A percentile compares a stretch with the other conserved stretches of the same genome.
phyloP scores from a whole-genome alignment of 2,113 vertebrate species.

The Salvelinus fontinalis region DNA sequence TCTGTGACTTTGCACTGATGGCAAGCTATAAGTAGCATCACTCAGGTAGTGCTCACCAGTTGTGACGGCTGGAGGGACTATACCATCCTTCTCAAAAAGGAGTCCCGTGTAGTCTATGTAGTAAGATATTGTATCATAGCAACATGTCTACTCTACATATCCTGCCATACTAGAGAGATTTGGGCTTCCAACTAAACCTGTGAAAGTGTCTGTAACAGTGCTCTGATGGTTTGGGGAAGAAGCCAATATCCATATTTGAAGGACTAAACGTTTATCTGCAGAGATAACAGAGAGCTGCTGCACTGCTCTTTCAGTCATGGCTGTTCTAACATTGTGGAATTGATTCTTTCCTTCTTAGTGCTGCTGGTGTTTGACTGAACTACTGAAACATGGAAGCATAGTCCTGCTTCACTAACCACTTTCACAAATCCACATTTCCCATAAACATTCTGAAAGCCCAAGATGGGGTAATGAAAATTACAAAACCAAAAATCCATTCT shows the following conservation, averaged over 20 bases:
- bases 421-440: background rate
- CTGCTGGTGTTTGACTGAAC: background rate
- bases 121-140: too few species aligned
- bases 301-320: background rate
- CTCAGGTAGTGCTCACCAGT: too few species aligned
- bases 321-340: constrained; percentile 1
- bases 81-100: too few species aligned
- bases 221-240: background rate
- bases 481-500: background rate
- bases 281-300: background rate
- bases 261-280: background rate
- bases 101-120: too few species aligned
- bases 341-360: background rate
- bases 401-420: background rate
- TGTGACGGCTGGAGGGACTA: too few species aligned
- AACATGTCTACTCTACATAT: too few species aligned
- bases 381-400: background rate
- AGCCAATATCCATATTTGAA: background rate
- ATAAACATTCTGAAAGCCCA: background rate
- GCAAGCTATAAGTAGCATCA: too few species aligned
- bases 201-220: too few species aligned
- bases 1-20: too few species aligned
- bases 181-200: too few species aligned
- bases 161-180: too few species aligned
- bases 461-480: background rate